A percentile compares a stretch with the other conserved stretches of the same genome.
Evolutionary conservation across 2,113 vertebrate genomes (phyloP).

Genomic region (Muscicapa adusta): DNA sequence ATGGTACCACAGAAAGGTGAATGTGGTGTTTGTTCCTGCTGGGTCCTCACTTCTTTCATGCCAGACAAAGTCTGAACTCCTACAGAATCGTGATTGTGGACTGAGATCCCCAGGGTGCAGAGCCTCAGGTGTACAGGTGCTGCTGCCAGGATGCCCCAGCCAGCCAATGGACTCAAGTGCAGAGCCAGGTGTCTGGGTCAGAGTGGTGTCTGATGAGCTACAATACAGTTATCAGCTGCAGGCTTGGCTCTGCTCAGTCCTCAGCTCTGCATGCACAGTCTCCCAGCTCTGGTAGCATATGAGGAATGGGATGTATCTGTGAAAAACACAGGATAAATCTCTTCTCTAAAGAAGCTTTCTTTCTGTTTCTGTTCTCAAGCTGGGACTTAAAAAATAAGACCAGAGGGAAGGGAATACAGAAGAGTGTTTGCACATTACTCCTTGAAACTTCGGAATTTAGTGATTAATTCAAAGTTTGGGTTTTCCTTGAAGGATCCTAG

Average conservation of each 20-base stretch:
- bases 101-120: not conserved
- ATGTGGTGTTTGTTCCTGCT: not conserved
- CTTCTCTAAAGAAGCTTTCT: not conserved
- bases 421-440: not conserved
- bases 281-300: not conserved
- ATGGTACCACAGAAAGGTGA: not conserved
- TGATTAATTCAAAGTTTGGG: not conserved
- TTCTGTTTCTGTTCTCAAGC: not conserved
- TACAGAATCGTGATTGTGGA: not conserved
- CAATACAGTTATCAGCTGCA: not conserved
- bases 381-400: not conserved
- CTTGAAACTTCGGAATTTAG: not conserved
- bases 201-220: not conserved
- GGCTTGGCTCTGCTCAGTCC: not conserved
- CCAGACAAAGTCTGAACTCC: not conserved
- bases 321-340: not conserved
- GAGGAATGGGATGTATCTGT: not conserved
- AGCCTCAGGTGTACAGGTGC: not conserved
- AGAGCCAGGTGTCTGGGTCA: constrained; percentile 8
- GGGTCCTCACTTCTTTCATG: not conserved
- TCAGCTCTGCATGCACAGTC: not conserved
- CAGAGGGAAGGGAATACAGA: not conserved
- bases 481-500: not conserved
- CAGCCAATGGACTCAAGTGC: not conserved
- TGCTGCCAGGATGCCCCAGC: not conserved